phyloP scores from a whole-genome alignment of 2,113 vertebrate species.

The Prochilodus magdalenae region DNA sequence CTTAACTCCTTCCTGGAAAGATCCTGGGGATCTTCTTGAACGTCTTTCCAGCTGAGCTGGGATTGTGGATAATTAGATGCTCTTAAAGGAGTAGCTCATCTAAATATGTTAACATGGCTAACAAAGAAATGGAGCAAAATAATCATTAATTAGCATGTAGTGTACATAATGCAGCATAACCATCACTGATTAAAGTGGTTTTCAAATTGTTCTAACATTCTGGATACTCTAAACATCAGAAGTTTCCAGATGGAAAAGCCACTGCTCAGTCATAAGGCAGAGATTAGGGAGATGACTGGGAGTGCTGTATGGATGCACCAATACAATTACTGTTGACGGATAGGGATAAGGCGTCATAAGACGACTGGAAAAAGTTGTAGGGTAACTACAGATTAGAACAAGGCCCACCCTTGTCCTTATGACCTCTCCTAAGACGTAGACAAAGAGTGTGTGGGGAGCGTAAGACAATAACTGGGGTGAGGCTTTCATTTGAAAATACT shows the following conservation, averaged over 20 bases:
- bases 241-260: background rate
- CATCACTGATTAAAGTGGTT: background rate
- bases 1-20: background rate
- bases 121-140: too few relatives aligned
- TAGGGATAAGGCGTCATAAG: background rate
- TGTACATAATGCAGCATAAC: background rate
- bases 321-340: background rate
- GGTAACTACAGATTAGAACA: background rate
- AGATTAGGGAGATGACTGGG: background rate
- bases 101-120: background rate
- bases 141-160: background rate
- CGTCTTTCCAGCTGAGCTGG: conserved; percentile 32
- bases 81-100: background rate
- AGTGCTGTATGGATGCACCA: background rate
- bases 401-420: background rate
- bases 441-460: background rate
- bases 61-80: background rate
- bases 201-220: background rate
- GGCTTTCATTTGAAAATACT: conserved; percentile 7
- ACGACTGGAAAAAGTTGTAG: background rate
- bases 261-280: background rate
- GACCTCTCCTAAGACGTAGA: background rate
- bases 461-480: conserved; percentile 1
- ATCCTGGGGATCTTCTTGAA: background rate
- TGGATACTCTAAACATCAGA: background rate